Evolutionary conservation across 2,113 vertebrate species (phyloP), one percentile per base, ranked within the genome.

Genomic region (Caretta caretta): DNA sequence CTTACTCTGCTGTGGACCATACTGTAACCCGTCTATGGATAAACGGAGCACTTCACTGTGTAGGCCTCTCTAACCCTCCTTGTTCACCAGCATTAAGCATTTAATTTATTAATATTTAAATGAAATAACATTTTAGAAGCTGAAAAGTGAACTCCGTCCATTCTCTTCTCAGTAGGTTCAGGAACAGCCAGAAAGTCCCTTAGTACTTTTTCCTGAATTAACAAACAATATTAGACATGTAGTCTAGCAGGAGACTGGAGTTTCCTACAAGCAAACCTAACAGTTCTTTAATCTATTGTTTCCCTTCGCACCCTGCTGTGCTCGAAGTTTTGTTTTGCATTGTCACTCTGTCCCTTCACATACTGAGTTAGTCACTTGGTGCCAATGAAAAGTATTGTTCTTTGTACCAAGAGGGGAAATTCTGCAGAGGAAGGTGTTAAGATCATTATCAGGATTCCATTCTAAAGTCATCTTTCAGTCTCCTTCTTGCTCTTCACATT

Each of bases 241-340:
- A 13, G 86, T 83, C 13, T 93, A 78, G 24, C 50, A 91, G 89
- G 80, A 19, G 38, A 14, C 19, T 62, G 57, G 84, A 59, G 87
- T 56, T 97, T 96, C 96, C 94, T 93, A 87, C 89, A 54, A 88
- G 31, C 90, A 93, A 93, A 87, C 7, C 19, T 2, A 5, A 76
- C 6, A 80, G 5, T 6, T 90, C 81, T 92, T 96, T 79, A 84
- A 97, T 69, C 49, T 87, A 90, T 97, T 97, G 90, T 97, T 89
- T 78, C n/a, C n/a, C 8, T 90, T 80, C 2, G 0, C 5, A 48
- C 78, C 50, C 38, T 81, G 92, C 92, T 94, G 57, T 93, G 46
- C 83, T 81, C 6, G 0, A 25, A 35, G 69, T 88, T 81, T 84
- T 97, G 90, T 49, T 97, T 96, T 95, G 92, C 59, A 80, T 2